Base-by-base conservation (phyloP, 2,797 vertebrate genomes). In the Euthynnus affinis region DNA sequence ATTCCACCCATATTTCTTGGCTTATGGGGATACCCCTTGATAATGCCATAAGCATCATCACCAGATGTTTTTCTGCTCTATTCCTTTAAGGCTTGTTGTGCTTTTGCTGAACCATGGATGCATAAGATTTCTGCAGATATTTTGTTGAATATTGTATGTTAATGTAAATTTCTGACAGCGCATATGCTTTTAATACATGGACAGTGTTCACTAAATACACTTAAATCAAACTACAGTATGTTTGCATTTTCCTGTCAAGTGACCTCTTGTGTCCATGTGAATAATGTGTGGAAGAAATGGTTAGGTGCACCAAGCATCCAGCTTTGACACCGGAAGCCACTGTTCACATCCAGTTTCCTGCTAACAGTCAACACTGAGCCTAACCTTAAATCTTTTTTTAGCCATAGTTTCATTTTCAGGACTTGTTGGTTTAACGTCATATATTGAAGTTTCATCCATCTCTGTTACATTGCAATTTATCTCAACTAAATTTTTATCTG, bases 81-180 rank as follows among this genome's bases (percentile, higher is more conserved):
- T 65, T 29, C 23, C 42, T 34, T 63, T 66, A 15, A 56, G 14
- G 14, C 69, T 65, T 23, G 42, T 13, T 32, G 20, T 29, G 22
- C 6, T 17, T 8, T 44, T 60, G 48, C 40, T 75, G 18, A 80
- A 32, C 29, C 42, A 52, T 44, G 17, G 14, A 76, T 40, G 48
- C 22, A 62, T 32, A 49, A 53, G 3, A 61, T 72, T 71, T 61
- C 32, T 40, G 34, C 8, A 25, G 27, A 37, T 25, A 65, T 69
- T 34, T 48, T 9, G 23, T 48, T 13, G 17, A 32, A 72, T n/a
- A 44, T 20, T 20, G 20, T 42, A 23, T 44, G 23, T 29, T 37
- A 70, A 60, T 68, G n/a, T 44, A 37, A 17, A 44, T 64, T 64
- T 70, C 15, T 70, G 40, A 62, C 20, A 32, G 18, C 55, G 62